These are phyloP conservation scores for Dascyllus trimaculatus DNA, from an alignment of 2,113 vertebrate species.

Conservation along the genomic window DNA sequence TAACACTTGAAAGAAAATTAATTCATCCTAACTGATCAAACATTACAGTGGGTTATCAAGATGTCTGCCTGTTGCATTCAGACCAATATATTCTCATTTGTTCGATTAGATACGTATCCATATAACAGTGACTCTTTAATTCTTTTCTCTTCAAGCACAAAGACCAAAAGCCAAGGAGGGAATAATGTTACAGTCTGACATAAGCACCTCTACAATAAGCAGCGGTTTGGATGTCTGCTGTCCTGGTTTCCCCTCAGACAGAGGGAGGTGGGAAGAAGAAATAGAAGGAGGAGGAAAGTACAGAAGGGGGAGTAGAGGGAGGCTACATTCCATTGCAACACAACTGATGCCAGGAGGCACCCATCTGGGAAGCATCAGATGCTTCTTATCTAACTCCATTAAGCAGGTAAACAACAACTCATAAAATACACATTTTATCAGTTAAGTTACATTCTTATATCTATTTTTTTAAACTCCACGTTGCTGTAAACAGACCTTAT, in stretches of 20 bases:
- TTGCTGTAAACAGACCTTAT: background rate
- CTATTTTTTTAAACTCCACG: background rate
- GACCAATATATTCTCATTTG: background rate
- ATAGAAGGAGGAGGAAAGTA: conserved; percentile 15
- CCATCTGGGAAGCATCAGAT: conserved; percentile 74
- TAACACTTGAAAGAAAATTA: conserved; percentile 7
- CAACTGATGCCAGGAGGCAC: conserved; percentile 70
- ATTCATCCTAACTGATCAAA: conserved; percentile 18
- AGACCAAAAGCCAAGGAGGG: background rate
- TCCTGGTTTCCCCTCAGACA: conserved; percentile 66
- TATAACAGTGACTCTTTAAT: background rate
- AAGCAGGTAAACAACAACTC: conserved; percentile 58
- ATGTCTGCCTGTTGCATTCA: background rate
- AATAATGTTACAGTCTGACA: conserved; percentile 18
- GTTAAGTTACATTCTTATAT: background rate
- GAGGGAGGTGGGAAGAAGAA: conserved; percentile 6
- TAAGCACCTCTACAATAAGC: conserved; percentile 19
- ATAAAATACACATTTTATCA: conserved; percentile 28
- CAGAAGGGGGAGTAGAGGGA: conserved; percentile 39
- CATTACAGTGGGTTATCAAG: background rate
- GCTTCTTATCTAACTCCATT: conserved; percentile 37
- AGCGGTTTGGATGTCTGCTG: conserved; percentile 50
- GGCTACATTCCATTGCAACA: conserved; percentile 72
- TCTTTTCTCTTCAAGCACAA: conserved; percentile 38
- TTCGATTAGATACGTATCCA: background rate